Evolutionary conservation across 2,113 vertebrate genomes (phyloP).

Genomic region (Pomatostomus ruficeps): DNA sequence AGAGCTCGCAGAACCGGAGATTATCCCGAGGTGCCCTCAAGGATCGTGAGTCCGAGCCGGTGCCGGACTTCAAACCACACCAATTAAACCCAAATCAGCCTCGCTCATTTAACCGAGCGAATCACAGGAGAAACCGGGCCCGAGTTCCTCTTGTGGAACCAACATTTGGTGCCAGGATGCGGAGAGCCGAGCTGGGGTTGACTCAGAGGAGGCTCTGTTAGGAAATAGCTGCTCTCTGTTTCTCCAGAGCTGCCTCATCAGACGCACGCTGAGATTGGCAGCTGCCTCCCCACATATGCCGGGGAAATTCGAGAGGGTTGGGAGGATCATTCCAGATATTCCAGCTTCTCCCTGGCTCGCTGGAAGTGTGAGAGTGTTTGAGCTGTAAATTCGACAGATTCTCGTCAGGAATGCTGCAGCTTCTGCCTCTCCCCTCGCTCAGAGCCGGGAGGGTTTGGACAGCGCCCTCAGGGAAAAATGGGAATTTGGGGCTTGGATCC

Average conservation of each 20-base stretch:
- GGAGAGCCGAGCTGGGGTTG: neutral
- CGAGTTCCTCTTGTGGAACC: neutral
- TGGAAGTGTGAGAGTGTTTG: neutral
- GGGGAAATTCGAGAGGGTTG: neutral
- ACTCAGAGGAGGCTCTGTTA: neutral
- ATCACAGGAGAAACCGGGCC: neutral
- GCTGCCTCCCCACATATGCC: slow-evolving; percentile 25
- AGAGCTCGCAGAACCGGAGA: neutral
- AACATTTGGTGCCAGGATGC: neutral
- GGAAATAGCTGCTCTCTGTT: neutral
- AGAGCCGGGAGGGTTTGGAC: accelerated
- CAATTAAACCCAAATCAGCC: neutral
- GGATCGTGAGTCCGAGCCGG: neutral
- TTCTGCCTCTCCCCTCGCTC: neutral
- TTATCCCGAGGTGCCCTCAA: neutral
- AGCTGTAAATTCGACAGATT: neutral
- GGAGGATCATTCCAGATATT: slow-evolving; percentile 2
- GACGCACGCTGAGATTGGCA: slow-evolving; percentile 20
- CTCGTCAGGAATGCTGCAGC: neutral
- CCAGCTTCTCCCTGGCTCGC: neutral
- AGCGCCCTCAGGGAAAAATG: neutral
- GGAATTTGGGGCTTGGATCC: neutral
- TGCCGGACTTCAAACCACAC: neutral
- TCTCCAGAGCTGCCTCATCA: neutral
- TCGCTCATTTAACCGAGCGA: neutral